Base-by-base conservation (phyloP, 2,888 invertebrate species). In the Camptogramma bilineatum region DNA sequence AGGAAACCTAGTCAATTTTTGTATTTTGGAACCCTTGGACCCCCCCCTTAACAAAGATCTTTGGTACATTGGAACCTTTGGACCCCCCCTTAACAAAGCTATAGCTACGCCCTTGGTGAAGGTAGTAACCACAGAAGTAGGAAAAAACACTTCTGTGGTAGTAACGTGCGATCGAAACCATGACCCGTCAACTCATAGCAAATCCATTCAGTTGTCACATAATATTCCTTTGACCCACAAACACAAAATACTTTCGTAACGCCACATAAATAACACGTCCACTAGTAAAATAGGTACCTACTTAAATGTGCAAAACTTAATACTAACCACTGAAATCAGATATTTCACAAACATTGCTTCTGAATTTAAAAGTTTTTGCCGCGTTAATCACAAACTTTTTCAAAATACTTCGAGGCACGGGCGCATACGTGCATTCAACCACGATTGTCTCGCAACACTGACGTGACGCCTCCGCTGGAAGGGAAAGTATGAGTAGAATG, bases 401-500 rank as follows among this genome's bases (percentile, higher is more conserved):
- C n/a, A 18, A 34, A 34, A 47, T 10, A 19, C 34, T 31, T 24
- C 10, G 17, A 34, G 31, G 24, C 42, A 5, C n/a, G 5, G 28
- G 28, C n/a, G 21, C 31, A 24, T 24, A 16, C 62, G 62, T 42
- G 56, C 57, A 57, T 57, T 62, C 52, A 9, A 7, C 18, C 52
- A 19, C 62, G 52, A n/a, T n/a, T 24, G 7, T 28, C 39, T 59
- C 56, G 39, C 55, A 67, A 67, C 70, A 76, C 74, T 73, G 67
- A 28, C 16, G 44, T 17, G 44, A 7, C 44, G 44, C 44, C 13
- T 7, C 16, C 42, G 42, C 42, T 16, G 66, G 74, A 72, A 77
- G 75, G 58, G 81, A 77, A 79, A 78, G 76, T 67, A 61, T 54
- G 69, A 52, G 57, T 60, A 62, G 86, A 83, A 86, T 87, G 73